phyloP scores from a whole-genome alignment of 1,140 invertebrate genomes.

The Venturia canescens region DNA sequence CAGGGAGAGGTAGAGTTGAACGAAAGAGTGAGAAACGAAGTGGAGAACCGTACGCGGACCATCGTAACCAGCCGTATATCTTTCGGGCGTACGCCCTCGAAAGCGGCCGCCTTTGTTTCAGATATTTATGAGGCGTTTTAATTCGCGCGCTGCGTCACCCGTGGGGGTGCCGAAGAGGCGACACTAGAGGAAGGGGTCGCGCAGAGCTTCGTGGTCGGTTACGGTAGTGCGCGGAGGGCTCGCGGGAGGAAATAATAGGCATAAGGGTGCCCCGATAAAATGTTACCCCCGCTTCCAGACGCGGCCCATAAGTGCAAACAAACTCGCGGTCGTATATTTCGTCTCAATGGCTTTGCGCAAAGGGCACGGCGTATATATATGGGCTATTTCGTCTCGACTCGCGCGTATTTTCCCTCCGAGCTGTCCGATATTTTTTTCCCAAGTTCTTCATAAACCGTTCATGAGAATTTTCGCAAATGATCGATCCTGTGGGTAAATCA shows the following conservation, averaged over 20 bases:
- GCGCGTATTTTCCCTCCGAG: background rate
- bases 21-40: conserved; percentile 22
- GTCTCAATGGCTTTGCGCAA: conserved; percentile 63
- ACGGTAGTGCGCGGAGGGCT: conserved; percentile 25
- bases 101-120: conserved; percentile 76
- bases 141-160: conserved; percentile 74
- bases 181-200: conserved; percentile 48
- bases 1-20: conserved; percentile 6
- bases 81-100: conserved; percentile 75
- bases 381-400: conserved; percentile 10
- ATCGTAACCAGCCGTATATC: conserved; percentile 72
- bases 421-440: background rate
- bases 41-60: conserved; percentile 57
- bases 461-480: background rate
- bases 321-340: conserved; percentile 68
- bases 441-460: background rate
- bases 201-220: conserved; percentile 16
- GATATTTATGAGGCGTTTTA: conserved; percentile 78
- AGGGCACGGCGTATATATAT: conserved; percentile 5
- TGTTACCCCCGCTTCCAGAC: conserved; percentile 58
- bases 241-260: conserved; percentile 65
- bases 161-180: conserved; percentile 54
- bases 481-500: no score
- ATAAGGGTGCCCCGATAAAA: conserved; percentile 74
- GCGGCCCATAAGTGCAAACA: conserved; percentile 68